Evolutionary conservation across 2,113 vertebrate species (phyloP).

Genomic region (Cinclus mexicanus): DNA sequence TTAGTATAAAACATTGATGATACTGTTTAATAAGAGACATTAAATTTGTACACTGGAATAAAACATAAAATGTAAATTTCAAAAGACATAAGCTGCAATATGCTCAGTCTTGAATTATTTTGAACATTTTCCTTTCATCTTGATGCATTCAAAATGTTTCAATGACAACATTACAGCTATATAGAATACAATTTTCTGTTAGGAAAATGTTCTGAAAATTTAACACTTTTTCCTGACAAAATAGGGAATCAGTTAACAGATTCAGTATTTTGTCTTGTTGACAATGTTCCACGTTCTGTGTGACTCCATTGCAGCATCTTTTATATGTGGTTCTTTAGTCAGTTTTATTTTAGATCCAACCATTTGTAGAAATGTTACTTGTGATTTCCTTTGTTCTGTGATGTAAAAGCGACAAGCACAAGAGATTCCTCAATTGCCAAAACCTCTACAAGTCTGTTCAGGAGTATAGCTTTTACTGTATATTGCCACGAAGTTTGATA

Average conservation of each 20-base stretch:
- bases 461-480: background rate
- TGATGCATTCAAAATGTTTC: background rate
- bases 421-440: background rate
- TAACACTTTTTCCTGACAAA: background rate
- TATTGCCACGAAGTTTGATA: background rate
- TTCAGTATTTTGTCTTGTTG: background rate
- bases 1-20: background rate
- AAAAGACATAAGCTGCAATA: background rate
- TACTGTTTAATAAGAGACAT: background rate
- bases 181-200: background rate
- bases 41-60: background rate
- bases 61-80: background rate
- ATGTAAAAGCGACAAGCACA: background rate
- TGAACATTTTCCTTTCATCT: background rate
- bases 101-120: background rate
- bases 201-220: background rate
- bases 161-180: background rate
- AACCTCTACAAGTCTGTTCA: background rate
- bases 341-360: background rate
- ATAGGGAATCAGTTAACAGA: background rate
- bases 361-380: background rate
- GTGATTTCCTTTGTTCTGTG: background rate
- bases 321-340: background rate
- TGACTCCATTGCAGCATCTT: fast-evolving
- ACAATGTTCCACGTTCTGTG: background rate